Percentiles rank a stretch among this genome's conserved stretches.
phyloP scores from a whole-genome alignment of 2,888 invertebrate genomes.

The Hoplodrina blanda region DNA sequence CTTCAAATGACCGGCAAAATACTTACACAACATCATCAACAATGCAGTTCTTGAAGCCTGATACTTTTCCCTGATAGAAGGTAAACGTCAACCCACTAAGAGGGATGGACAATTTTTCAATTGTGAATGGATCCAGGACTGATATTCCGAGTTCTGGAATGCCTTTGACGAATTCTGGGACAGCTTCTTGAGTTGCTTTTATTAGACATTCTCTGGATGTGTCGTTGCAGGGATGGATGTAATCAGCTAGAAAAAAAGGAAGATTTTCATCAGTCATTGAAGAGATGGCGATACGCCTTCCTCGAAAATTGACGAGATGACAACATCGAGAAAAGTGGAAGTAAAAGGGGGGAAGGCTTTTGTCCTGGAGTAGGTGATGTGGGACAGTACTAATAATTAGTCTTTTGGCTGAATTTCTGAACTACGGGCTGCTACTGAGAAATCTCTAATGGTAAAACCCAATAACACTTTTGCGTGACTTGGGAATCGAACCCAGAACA shows the following conservation, averaged over 20 bases:
- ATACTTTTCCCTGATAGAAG: conserved; percentile 82
- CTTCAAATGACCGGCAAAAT: background rate
- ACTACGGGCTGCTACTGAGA: no score
- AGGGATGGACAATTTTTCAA: conserved; percentile 82
- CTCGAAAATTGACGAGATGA: background rate
- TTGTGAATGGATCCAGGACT: conserved; percentile 81
- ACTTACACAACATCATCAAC: conserved; percentile 85
- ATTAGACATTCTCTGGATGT: conserved; percentile 79
- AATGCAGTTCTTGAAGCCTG: conserved; percentile 82
- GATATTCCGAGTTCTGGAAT: conserved; percentile 77
- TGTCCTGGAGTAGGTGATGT: no score
- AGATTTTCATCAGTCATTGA: background rate
- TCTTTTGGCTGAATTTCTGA: no score
- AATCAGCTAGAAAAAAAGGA: conserved; percentile 78
- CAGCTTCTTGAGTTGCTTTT: conserved; percentile 80
- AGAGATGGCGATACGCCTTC: background rate
- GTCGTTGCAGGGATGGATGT: conserved; percentile 81
- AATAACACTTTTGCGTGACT: no score
- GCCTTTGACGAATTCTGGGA: conserved; percentile 84
- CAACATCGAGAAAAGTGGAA: no score
- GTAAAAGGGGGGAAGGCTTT: no score
- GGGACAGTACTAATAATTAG: no score
- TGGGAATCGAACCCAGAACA: no score
- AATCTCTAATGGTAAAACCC: no score
- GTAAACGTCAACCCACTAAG: conserved; percentile 83